Conservation (phyloP, 2,113 vertebrate genomes). For the Micromys minutus region DNA sequence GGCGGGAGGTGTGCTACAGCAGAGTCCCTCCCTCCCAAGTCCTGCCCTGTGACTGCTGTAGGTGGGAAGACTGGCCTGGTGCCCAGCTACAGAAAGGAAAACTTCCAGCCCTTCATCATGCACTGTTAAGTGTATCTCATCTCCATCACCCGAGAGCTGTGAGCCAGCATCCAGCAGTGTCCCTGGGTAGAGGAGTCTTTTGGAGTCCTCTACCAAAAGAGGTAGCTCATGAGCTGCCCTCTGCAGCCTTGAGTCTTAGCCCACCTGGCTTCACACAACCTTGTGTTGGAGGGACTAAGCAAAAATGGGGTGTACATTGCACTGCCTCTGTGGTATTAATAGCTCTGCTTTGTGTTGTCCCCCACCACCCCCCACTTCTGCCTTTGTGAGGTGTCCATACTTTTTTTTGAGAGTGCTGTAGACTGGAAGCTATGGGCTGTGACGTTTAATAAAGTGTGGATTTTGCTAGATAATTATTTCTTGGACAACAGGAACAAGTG, state of each 20-base stretch:
- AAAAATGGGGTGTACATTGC: fast-evolving
- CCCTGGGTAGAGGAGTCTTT: neutral
- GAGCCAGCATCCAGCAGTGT: neutral
- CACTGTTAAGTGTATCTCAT: neutral
- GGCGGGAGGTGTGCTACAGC: neutral
- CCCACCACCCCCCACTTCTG: neutral
- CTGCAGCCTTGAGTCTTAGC: fast-evolving
- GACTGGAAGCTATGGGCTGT: neutral
- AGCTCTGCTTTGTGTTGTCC: neutral
- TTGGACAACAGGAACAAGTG: neutral
- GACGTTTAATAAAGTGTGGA: neutral
- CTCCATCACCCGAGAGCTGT: neutral
- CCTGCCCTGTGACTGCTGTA: neutral
- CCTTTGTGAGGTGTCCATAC: neutral
- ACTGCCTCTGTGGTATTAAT: neutral
- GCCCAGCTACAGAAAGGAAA: neutral
- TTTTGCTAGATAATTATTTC: constrained; percentile 27
- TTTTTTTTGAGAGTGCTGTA: neutral
- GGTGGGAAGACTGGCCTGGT: neutral
- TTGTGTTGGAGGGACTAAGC: neutral
- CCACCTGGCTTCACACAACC: fast-evolving
- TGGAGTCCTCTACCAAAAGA: no score
- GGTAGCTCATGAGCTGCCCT: neutral
- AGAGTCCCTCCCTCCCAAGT: fast-evolving
- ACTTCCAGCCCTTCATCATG: fast-evolving